Evolutionary conservation across 2,888 invertebrate genomes (phyloP).

Genomic region (Eupithecia abbreviata): DNA sequence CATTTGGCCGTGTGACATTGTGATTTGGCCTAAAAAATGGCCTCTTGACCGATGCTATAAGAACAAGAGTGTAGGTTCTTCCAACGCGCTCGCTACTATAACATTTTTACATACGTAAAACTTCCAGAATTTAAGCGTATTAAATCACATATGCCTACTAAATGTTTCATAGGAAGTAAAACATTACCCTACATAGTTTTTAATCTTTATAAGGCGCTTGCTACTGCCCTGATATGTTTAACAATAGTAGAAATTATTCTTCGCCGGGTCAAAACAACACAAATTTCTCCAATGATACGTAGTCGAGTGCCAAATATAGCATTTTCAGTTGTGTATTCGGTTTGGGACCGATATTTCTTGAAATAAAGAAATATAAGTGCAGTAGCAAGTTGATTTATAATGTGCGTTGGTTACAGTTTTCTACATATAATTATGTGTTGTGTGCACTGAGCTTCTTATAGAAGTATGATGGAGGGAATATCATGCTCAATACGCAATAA

Average conservation of each 20-base stretch:
- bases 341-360: slow-evolving; percentile 51
- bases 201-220: slow-evolving; percentile 44
- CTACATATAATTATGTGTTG: slow-evolving; percentile 7
- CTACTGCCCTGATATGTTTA: slow-evolving; percentile 60
- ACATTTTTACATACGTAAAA: slow-evolving; percentile 36
- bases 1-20: background rate
- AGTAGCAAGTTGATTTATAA: slow-evolving; percentile 58
- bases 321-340: slow-evolving; percentile 49
- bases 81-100: slow-evolving; percentile 5
- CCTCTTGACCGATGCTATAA: background rate
- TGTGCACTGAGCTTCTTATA: background rate
- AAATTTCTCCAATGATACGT: slow-evolving; percentile 48
- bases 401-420: slow-evolving; percentile 55
- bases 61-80: slow-evolving; percentile 1
- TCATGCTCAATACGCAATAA: background rate
- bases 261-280: slow-evolving; percentile 27
- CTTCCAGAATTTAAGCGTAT: slow-evolving; percentile 41
- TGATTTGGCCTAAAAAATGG: background rate
- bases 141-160: slow-evolving; percentile 37
- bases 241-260: slow-evolving; percentile 64
- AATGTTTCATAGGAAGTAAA: slow-evolving; percentile 42
- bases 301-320: slow-evolving; percentile 75
- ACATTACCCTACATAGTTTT: slow-evolving; percentile 41
- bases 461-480: background rate
- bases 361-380: slow-evolving; percentile 48